Evolutionary conservation across 2,797 vertebrate genomes (phyloP).

Genomic region (Hemitrygon akajei): DNA sequence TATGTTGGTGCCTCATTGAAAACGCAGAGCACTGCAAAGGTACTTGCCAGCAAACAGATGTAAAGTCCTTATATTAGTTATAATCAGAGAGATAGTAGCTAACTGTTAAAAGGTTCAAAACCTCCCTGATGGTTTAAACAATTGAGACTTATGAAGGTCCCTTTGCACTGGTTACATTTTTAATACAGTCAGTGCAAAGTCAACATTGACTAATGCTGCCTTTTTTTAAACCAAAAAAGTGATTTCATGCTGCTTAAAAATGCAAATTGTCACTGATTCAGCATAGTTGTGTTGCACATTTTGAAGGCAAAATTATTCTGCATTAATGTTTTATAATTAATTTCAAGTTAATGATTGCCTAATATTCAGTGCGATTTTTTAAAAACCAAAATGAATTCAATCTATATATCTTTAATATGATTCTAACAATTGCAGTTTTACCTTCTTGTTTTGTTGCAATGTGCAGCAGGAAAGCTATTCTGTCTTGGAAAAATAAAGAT

Average conservation of each 20-base stretch:
- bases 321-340: background rate
- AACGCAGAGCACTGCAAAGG: background rate
- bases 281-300: background rate
- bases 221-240: background rate
- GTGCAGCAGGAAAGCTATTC: background rate
- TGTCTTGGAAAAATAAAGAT: background rate
- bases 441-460: background rate
- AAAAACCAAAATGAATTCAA: background rate
- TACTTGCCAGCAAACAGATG: background rate
- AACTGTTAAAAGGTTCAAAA: background rate
- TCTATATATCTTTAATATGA: background rate
- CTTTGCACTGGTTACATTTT: background rate
- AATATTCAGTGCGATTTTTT: background rate
- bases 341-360: background rate
- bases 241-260: slow-evolving; percentile 8
- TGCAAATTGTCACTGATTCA: background rate
- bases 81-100: background rate
- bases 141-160: slow-evolving; percentile 7
- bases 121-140: background rate
- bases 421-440: background rate
- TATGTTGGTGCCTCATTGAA: background rate
- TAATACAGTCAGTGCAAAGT: background rate
- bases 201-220: background rate
- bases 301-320: slow-evolving; percentile 1
- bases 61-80: background rate